A percentile compares a stretch with the other conserved stretches of the same genome.
These are phyloP conservation scores for Poeciliopsis gracilis DNA, from an alignment of 2,797 vertebrate genomes.

Conservation along the genomic window DNA sequence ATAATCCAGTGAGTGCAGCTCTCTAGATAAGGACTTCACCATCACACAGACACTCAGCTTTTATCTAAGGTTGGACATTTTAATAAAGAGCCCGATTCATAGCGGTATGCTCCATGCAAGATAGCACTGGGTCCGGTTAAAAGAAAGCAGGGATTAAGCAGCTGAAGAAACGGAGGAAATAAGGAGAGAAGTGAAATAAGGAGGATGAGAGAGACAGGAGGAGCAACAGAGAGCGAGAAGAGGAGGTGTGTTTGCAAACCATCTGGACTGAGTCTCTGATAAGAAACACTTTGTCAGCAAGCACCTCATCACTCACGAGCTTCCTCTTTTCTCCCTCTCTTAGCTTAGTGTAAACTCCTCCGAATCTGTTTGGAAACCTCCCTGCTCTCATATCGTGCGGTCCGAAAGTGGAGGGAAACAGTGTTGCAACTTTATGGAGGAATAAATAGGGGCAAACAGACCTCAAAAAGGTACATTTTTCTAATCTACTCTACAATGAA, in stretches of 20 bases:
- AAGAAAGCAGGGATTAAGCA: not conserved
- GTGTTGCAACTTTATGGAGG: not conserved
- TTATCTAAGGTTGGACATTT: slow-evolving; percentile 23
- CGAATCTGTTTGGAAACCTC: slow-evolving; percentile 1
- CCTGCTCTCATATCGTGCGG: slow-evolving; percentile 7
- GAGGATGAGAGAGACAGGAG: not conserved
- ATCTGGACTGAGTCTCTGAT: slow-evolving; percentile 72
- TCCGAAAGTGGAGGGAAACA: not conserved
- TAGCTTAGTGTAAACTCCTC: slow-evolving; percentile 17
- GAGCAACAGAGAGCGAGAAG: not conserved
- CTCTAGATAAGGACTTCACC: slow-evolving; percentile 24
- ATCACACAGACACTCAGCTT: slow-evolving; percentile 8
- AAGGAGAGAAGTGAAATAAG: not conserved
- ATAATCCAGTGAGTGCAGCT: slow-evolving; percentile 21
- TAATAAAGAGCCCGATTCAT: not conserved
- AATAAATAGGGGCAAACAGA: not conserved
- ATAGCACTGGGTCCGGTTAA: slow-evolving; percentile 3
- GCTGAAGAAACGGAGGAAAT: not conserved
- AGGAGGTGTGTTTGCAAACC: slow-evolving; percentile 58
- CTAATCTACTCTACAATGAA: not conserved
- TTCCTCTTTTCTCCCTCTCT: slow-evolving; percentile 9
- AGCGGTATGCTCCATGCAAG: not conserved
- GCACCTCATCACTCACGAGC: slow-evolving; percentile 66
- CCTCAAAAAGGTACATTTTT: not conserved
- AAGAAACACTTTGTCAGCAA: slow-evolving; percentile 69